These are phyloP conservation scores for Stenodera caucasica DNA, from an alignment of 2,888 invertebrate genomes.

Conservation along the genomic window DNA sequence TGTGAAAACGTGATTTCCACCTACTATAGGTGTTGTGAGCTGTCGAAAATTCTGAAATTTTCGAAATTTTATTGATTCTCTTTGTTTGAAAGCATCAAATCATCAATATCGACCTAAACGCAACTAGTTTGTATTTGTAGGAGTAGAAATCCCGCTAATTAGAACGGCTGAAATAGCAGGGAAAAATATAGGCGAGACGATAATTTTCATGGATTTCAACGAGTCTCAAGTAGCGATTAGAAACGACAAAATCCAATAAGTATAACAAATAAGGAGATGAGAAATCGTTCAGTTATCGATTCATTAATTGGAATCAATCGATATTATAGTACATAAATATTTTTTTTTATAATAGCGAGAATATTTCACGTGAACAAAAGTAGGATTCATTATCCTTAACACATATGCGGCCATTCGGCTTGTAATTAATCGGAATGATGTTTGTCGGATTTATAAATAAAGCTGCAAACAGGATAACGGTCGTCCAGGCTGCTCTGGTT, in stretches of 20 bases:
- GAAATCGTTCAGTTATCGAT: background rate
- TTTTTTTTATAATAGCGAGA: background rate
- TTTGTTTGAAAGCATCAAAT: background rate
- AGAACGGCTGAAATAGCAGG: constrained; percentile 1
- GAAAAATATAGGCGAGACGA: background rate
- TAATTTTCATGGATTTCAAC: background rate
- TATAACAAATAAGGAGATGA: background rate
- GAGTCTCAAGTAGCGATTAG: background rate
- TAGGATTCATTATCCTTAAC: too few species aligned
- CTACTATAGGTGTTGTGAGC: background rate
- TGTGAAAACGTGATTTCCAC: background rate
- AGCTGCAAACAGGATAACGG: constrained; percentile 1
- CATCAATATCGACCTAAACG: background rate
- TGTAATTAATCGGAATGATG: constrained; percentile 7
- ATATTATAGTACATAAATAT: background rate
- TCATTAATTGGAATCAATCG: background rate
- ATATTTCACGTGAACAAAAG: background rate
- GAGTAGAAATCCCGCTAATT: constrained; percentile 9
- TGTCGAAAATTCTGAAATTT: background rate
- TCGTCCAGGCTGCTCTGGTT: background rate
- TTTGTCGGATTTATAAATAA: background rate
- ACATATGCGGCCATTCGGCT: background rate
- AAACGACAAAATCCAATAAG: background rate
- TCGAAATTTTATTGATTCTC: background rate
- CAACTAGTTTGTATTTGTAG: too few species aligned